phyloP scores from a whole-genome alignment of 2,888 invertebrate genomes.

The Diloba caeruleocephala region DNA sequence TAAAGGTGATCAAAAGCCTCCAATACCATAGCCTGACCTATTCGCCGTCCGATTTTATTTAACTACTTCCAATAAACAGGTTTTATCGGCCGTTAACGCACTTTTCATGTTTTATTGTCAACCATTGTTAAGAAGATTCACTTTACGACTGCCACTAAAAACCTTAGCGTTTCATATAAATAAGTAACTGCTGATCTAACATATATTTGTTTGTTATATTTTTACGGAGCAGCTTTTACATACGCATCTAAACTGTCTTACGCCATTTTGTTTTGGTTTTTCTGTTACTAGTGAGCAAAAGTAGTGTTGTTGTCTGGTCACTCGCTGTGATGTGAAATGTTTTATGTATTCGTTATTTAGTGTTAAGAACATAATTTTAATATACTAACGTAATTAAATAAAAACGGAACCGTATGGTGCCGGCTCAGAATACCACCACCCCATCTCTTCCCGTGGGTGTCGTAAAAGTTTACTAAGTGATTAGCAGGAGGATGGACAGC shows the following conservation, averaged over 20 bases:
- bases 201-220: slow-evolving; percentile 64
- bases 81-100: slow-evolving; percentile 85
- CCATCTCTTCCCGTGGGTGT: too few species aligned
- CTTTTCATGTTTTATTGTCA: slow-evolving; percentile 85
- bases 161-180: slow-evolving; percentile 74
- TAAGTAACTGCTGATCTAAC: slow-evolving; percentile 65
- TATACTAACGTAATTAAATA: too few species aligned
- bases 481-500: too few species aligned
- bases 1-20: slow-evolving; percentile 36
- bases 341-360: slow-evolving; percentile 34
- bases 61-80: slow-evolving; percentile 79
- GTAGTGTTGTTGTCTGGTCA: too few species aligned
- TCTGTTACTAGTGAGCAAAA: slow-evolving; percentile 2
- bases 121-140: slow-evolving; percentile 81
- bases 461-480: too few species aligned
- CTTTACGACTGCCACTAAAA: slow-evolving; percentile 79
- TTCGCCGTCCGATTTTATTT: slow-evolving; percentile 69
- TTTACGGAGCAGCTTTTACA: slow-evolving; percentile 47
- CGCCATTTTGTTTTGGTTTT: not conserved
- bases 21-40: slow-evolving; percentile 50
- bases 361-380: slow-evolving; percentile 41
- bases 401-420: too few species aligned
- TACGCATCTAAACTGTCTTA: slow-evolving; percentile 2
- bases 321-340: slow-evolving; percentile 35
- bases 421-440: too few species aligned